Evolutionary conservation across 1,140 invertebrate species (phyloP).

Genomic region (Atta texana): DNA sequence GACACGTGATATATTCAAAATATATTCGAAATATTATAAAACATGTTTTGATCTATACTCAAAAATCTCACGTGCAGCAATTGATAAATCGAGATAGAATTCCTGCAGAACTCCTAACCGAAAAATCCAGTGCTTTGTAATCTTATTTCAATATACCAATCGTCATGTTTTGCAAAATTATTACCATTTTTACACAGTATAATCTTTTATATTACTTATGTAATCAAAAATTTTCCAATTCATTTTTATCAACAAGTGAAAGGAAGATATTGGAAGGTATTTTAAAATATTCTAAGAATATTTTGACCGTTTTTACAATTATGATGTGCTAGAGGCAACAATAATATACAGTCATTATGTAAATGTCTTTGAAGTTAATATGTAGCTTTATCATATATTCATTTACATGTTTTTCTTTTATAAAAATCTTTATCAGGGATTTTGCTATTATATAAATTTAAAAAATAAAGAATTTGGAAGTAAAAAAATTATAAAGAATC

Average conservation of each 20-base stretch:
- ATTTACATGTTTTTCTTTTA: not conserved
- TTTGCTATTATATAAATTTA: not conserved
- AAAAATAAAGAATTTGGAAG: not conserved
- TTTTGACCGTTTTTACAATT: not conserved
- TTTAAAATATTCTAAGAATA: not conserved
- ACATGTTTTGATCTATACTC: not conserved
- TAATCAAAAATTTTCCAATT: not conserved
- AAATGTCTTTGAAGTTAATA: not conserved
- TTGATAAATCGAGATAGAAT: slow-evolving; percentile 32
- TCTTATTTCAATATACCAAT: not conserved
- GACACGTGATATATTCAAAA: not conserved
- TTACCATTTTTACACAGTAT: not conserved
- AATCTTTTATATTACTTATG: not conserved
- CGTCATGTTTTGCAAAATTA: slow-evolving; percentile 12
- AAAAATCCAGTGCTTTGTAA: not conserved
- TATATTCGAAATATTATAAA: not conserved
- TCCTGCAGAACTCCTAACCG: not conserved
- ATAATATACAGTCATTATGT: not conserved
- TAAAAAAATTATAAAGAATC: no score
- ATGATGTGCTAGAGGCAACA: not conserved
- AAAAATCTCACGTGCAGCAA: slow-evolving; percentile 22
- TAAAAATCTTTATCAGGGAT: not conserved
- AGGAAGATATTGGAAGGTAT: not conserved
- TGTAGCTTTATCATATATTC: not conserved
- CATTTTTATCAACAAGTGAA: not conserved